These are phyloP conservation scores for Chloromyia formosa DNA, from an alignment of 2,888 invertebrate genomes.

Conservation along the genomic window DNA sequence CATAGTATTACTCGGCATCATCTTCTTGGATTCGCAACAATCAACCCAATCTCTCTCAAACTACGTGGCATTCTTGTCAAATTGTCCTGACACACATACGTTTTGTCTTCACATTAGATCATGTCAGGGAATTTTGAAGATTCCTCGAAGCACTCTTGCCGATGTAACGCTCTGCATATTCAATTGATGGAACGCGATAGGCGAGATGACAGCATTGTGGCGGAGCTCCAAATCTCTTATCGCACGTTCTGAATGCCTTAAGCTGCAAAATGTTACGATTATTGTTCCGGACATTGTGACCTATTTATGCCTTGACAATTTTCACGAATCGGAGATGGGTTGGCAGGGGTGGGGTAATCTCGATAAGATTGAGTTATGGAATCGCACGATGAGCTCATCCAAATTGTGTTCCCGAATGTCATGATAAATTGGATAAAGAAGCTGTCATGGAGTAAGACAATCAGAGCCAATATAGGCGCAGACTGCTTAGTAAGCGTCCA, in stretches of 20 bases:
- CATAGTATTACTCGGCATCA: too few species aligned
- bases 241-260: neutral
- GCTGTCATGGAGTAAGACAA: too few species aligned
- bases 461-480: too few species aligned
- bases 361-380: too few species aligned
- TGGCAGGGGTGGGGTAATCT: neutral
- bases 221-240: slow-evolving; percentile 6
- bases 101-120: neutral
- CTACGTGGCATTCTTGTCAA: neutral
- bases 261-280: slow-evolving; percentile 13
- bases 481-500: too few species aligned
- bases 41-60: neutral
- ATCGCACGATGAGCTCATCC: too few species aligned
- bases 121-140: neutral
- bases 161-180: neutral
- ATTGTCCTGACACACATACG: neutral
- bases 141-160: neutral
- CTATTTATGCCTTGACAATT: neutral
- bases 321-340: neutral
- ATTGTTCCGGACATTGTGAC: slow-evolving; percentile 9
- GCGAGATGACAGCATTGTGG: neutral
- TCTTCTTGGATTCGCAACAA: too few species aligned
- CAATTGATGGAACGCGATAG: neutral
- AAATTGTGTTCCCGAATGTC: too few species aligned
- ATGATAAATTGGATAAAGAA: too few species aligned